Evolutionary conservation across 2,888 invertebrate species (phyloP).

Genomic region (Danaus chrysippus): DNA sequence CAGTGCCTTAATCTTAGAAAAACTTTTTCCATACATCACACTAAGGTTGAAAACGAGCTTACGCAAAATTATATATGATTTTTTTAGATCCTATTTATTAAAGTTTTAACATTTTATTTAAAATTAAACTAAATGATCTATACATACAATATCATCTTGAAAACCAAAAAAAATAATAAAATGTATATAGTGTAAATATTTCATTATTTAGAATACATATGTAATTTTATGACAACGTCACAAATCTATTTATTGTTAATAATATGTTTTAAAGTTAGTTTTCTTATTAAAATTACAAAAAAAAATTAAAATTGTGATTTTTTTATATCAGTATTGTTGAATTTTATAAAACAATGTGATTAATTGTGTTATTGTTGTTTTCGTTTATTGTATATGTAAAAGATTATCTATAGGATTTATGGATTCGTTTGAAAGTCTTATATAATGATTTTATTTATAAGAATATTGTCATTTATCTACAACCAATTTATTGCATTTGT

Average conservation of each 20-base stretch:
- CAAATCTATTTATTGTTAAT: slow-evolving; percentile 8
- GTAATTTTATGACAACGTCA: neutral
- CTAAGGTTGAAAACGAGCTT: neutral
- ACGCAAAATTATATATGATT: no score
- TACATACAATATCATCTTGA: no score
- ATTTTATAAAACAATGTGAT: neutral
- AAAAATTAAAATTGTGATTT: neutral
- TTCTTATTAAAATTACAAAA: neutral
- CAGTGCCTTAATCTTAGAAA: slow-evolving; percentile 30
- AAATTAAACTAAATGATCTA: no score
- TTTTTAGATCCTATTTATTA: no score
- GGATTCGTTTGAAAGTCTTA: no score
- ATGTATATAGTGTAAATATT: slow-evolving; percentile 7
- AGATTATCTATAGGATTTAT: no score
- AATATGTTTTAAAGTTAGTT: slow-evolving; percentile 7
- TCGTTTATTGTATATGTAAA: neutral
- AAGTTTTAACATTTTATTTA: no score
- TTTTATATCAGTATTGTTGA: slow-evolving; percentile 1
- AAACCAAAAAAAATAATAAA: no score
- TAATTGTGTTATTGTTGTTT: slow-evolving; percentile 1
- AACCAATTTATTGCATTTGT: slow-evolving; percentile 9
- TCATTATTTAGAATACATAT: neutral
- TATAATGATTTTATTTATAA: neutral
- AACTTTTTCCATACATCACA: slow-evolving; percentile 26
- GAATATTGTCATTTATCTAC: neutral